phyloP scores from a whole-genome alignment of 2,113 vertebrate species.

The Leptodactylus fuscus region DNA sequence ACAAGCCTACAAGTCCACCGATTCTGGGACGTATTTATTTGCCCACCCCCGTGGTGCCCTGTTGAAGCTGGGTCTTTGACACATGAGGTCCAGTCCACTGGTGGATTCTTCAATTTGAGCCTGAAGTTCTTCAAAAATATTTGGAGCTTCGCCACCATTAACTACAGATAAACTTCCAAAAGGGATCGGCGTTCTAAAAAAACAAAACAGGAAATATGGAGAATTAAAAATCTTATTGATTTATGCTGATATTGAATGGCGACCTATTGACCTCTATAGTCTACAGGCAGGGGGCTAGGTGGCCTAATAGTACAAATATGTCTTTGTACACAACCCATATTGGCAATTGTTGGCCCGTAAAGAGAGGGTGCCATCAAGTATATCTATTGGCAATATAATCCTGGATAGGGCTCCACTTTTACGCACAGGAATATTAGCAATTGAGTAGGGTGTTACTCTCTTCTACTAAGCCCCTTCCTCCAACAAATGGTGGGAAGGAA shows the following conservation, averaged over 20 bases:
- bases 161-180: constrained; percentile 77
- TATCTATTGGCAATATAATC: too few species aligned
- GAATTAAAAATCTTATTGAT: neutral
- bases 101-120: constrained; percentile 71
- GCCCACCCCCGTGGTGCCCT: constrained; percentile 85
- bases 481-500: neutral
- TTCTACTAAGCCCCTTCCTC: neutral
- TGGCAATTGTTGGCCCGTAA: too few species aligned
- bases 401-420: too few species aligned
- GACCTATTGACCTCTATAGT: neutral
- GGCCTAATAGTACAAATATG: neutral
- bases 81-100: constrained; percentile 73
- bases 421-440: too few species aligned
- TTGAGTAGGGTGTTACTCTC: neutral
- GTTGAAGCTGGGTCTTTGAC: constrained; percentile 88
- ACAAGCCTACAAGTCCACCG: constrained; percentile 84
- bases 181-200: constrained; percentile 82
- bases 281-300: neutral
- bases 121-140: constrained; percentile 72
- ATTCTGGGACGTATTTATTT: constrained; percentile 78
- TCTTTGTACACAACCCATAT: too few species aligned
- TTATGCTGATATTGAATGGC: neutral
- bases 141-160: constrained; percentile 70
- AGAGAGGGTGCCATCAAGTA: too few species aligned
- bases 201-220: constrained; percentile 31